These are phyloP conservation scores for Mactra quadrangularis DNA, from an alignment of 1,140 invertebrate genomes.

Conservation along the genomic window DNA sequence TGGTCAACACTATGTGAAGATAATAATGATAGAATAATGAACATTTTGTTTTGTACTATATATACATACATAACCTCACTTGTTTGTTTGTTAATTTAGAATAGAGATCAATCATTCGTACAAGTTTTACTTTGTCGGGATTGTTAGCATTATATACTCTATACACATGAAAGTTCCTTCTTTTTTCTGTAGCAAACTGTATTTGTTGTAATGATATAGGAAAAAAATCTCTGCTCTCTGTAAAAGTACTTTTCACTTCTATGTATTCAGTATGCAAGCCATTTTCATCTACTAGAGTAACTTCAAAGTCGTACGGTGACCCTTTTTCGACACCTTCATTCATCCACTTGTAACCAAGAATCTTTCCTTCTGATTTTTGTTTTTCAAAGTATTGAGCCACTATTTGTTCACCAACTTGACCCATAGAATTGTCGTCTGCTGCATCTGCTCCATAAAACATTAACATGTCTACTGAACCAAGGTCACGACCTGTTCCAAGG, in stretches of 20 bases:
- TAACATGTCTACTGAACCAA: constrained; percentile 50
- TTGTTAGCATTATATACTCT: constrained; percentile 78
- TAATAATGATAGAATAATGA: too few relatives aligned
- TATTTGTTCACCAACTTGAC: constrained; percentile 76
- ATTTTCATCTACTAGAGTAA: constrained; percentile 63
- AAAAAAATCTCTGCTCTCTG: constrained; percentile 76
- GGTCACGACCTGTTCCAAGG: constrained; percentile 59
- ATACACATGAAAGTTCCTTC: constrained; percentile 78
- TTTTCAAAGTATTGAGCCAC: constrained; percentile 75
- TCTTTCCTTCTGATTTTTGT: constrained; percentile 64
- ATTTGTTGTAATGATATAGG: constrained; percentile 78
- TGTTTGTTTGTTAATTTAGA: constrained; percentile 70
- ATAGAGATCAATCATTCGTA: constrained; percentile 73
- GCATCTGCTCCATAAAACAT: constrained; percentile 16
- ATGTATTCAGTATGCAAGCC: constrained; percentile 58
- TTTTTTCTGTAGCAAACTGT: constrained; percentile 75
- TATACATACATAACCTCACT: constrained; percentile 76
- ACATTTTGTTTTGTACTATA: too few relatives aligned
- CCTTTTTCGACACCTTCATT: constrained; percentile 73
- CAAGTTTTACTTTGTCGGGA: constrained; percentile 67
- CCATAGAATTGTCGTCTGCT: constrained; percentile 62
- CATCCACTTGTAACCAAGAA: constrained; percentile 71
- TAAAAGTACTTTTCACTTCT: constrained; percentile 77
- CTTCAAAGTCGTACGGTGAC: constrained; percentile 77
- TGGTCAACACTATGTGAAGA: too few relatives aligned